Base-by-base conservation (phyloP, 2,888 invertebrate genomes). In the Thereva nobilitata region DNA sequence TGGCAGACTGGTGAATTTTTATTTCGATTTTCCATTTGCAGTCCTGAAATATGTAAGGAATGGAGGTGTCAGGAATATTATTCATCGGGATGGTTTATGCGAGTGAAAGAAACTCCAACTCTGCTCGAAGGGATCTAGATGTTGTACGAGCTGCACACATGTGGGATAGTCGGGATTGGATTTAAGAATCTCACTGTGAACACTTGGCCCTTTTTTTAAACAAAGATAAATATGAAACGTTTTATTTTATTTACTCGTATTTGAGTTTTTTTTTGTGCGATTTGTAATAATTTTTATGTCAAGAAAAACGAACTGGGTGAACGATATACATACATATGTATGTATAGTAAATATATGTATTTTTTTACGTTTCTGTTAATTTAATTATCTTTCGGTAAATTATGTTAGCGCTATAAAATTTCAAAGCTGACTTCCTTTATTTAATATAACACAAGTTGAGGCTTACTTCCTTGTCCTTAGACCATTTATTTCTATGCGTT, bases 11-110 rank as follows among this genome's bases (percentile, higher is more conserved):
- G 12, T 59, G 47, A 59, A 59, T 47, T 59, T 59, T 59, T 59
- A 59, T 59, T 59, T 59, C 57, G 57, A 59, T 59, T 59, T 59
- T 59, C 57, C 57, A 59, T 59, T 12, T 59, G 57, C 57, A 59
- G 57, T 4, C 47, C 47, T 59, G 57, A 47, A 59, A 35, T 59
- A 59, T 59, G 45, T 47, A 59, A 59, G 57, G 41, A 59, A 59
- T 59, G 57, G 57, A 59, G 38, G 57, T 59, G 57, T 59, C 57
- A 59, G 57, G 47, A 59, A 59, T 59, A 59, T 59, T 59, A 47
- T 59, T 35, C 57, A 45, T 37, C 45, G 4, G 47, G 57, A 47
- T 45, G 47, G 57, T 59, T 59, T 59, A 59, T 59, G 38, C 45
- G 47, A 47, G 47, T 59, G 38, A 59, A 23, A 59, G 57, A 59